Evolutionary conservation across 1,140 invertebrate species (phyloP).

Genomic region (Pinna nobilis): DNA sequence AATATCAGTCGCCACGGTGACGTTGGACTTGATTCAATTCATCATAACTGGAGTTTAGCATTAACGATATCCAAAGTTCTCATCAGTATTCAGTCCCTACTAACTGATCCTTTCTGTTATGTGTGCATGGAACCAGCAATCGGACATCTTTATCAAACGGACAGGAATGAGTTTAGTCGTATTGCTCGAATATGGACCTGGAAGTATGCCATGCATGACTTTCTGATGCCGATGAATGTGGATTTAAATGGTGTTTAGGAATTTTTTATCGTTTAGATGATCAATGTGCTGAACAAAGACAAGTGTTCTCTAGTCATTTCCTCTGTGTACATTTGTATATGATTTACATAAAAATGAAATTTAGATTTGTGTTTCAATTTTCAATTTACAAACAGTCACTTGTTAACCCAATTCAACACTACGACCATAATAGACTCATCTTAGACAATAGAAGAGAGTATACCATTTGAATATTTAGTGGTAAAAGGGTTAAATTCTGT

Average conservation of each 20-base stretch:
- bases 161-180: slow-evolving; percentile 86
- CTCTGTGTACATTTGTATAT: no score
- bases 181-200: slow-evolving; percentile 92
- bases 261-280: no score
- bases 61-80: slow-evolving; percentile 89
- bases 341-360: no score
- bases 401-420: no score
- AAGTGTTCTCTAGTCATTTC: no score
- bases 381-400: no score
- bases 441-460: no score
- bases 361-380: no score
- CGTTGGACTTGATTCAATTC: slow-evolving; percentile 95
- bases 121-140: slow-evolving; percentile 94
- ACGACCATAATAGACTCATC: no score
- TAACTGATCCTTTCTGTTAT: slow-evolving; percentile 94
- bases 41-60: slow-evolving; percentile 96
- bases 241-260: slow-evolving; percentile 64
- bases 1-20: slow-evolving; percentile 97
- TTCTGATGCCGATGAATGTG: slow-evolving; percentile 66
- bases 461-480: no score
- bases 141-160: slow-evolving; percentile 86
- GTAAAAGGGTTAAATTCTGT: no score
- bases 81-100: slow-evolving; percentile 84
- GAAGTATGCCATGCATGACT: slow-evolving; percentile 93
- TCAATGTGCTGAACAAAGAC: no score